Conservation (phyloP, 2,888 invertebrate species). For the Trissoscelio sp. region DNA sequence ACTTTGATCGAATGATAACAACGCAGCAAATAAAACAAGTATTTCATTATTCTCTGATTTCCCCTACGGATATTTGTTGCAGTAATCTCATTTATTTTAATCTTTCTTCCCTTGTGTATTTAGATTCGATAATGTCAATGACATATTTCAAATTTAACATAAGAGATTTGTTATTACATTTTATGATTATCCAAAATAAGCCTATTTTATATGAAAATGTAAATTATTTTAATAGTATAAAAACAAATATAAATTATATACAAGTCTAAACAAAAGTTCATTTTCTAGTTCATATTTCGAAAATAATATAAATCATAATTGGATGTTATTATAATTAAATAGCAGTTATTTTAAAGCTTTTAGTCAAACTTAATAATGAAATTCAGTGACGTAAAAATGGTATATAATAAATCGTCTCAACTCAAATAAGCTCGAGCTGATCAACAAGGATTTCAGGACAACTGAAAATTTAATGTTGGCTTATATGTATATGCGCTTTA, state of each 20-base stretch:
- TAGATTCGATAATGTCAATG: neutral
- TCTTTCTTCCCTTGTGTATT: slow-evolving; percentile 4
- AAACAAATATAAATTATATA: no score
- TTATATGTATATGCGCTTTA: slow-evolving; percentile 59
- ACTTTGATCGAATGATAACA: slow-evolving; percentile 13
- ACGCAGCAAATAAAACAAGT: slow-evolving; percentile 1
- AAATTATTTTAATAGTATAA: no score
- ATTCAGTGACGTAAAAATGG: slow-evolving; percentile 2
- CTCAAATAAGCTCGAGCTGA: slow-evolving; percentile 28
- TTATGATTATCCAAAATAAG: no score
- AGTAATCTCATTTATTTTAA: slow-evolving; percentile 31
- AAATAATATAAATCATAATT: neutral
- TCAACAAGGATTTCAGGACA: slow-evolving; percentile 60
- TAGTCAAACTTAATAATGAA: neutral
- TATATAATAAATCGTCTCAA: slow-evolving; percentile 26
- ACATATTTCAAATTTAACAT: neutral
- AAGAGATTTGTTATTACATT: no score
- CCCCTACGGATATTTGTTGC: slow-evolving; percentile 16
- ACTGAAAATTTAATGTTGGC: slow-evolving; percentile 62
- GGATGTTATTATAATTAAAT: neutral
- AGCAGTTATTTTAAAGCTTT: neutral
- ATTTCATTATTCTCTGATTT: slow-evolving; percentile 16
- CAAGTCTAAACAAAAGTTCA: no score
- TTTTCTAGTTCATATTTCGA: no score
- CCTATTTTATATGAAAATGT: no score